Evolutionary conservation across 2,797 vertebrate genomes (phyloP).

Genomic region (Cryptoprocta ferox): DNA sequence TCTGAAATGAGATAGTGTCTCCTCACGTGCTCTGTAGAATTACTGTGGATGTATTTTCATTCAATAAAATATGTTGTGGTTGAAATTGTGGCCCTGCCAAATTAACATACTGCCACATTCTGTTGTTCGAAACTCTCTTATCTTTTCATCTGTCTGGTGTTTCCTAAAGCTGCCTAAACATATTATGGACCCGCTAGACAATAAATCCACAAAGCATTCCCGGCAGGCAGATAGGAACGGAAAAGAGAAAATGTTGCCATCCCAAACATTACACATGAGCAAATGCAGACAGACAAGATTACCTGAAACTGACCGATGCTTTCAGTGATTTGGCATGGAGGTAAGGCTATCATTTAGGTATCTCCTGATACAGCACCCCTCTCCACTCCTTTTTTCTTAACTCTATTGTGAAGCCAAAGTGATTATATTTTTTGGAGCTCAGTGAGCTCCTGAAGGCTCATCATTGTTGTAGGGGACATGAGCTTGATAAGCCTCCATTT

Average conservation of each 20-base stretch:
- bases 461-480: background rate
- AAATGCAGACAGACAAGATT: background rate
- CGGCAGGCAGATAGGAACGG: background rate
- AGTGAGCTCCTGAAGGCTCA: background rate
- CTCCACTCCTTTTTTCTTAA: constrained; percentile 25
- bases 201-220: background rate
- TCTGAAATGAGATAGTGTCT: background rate
- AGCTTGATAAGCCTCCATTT: constrained; percentile 61
- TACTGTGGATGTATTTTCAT: constrained; percentile 46
- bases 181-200: background rate
- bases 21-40: background rate
- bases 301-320: background rate
- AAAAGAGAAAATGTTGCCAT: background rate
- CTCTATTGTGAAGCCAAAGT: background rate
- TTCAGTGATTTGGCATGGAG: background rate
- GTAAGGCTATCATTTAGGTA: background rate
- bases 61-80: constrained; percentile 54
- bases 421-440: background rate
- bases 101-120: constrained; percentile 37
- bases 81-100: constrained; percentile 46
- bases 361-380: background rate
- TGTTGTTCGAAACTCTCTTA: constrained; percentile 15
- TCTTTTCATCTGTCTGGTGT: constrained; percentile 52
- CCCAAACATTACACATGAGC: background rate
- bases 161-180: background rate